A percentile compares a stretch with the other conserved stretches of the same genome.
phyloP scores from a whole-genome alignment of 1,140 invertebrate species.

The Leptinotarsa defecta region DNA sequence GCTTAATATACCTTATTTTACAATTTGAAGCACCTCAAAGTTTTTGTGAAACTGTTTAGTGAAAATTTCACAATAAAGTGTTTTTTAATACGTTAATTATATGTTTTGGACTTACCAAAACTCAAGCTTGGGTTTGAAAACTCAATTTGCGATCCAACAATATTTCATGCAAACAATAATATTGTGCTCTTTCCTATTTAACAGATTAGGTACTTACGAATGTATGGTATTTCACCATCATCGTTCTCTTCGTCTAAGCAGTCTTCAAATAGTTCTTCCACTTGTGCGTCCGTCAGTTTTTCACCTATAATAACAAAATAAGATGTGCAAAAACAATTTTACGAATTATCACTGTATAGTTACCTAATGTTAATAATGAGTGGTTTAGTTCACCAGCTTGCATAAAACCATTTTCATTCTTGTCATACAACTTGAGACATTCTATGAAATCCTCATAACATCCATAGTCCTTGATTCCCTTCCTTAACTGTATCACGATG shows the following conservation, averaged over 20 bases:
- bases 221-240: conserved; percentile 91
- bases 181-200: too few species aligned
- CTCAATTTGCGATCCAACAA: too few species aligned
- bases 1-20: too few species aligned
- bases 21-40: too few species aligned
- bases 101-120: too few species aligned
- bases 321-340: neutral
- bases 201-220: conserved; percentile 70
- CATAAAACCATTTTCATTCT: conserved; percentile 76
- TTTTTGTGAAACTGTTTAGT: too few species aligned
- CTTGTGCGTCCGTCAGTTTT: conserved; percentile 78
- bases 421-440: conserved; percentile 78
- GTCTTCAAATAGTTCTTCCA: conserved; percentile 81
- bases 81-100: too few species aligned
- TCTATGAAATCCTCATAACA: conserved; percentile 79
- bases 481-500: conserved; percentile 68
- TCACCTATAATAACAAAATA: conserved; percentile 70
- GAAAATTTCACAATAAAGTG: too few species aligned
- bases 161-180: too few species aligned
- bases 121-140: too few species aligned
- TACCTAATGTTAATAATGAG: conserved; percentile 71
- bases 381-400: conserved; percentile 73
- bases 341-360: neutral
- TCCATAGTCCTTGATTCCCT: conserved; percentile 70
- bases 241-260: conserved; percentile 92